Conservation (phyloP, 2,113 vertebrate species). For the Thomomys bottae region DNA sequence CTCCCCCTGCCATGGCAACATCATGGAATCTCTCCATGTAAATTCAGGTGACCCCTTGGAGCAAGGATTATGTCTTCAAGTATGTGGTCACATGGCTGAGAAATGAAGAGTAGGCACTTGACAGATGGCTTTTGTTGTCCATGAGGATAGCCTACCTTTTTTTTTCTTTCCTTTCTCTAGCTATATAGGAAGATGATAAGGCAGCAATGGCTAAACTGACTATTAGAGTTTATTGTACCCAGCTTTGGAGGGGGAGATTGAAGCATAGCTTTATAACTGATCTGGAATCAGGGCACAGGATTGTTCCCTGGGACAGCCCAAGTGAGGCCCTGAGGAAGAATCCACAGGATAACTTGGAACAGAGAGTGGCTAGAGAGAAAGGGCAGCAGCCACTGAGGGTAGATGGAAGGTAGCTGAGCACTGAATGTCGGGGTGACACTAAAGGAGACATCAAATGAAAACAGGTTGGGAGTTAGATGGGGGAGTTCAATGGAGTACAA, state of each 20-base stretch:
- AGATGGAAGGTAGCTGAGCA: background rate
- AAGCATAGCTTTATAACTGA: background rate
- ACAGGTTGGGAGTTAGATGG: background rate
- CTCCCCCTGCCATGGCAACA: background rate
- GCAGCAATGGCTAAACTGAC: background rate
- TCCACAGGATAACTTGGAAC: too few relatives aligned
- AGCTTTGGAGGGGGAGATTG: too few relatives aligned
- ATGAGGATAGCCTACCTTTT: background rate
- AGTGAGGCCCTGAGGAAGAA: background rate
- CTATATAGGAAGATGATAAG: background rate
- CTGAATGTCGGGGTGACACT: accelerated
- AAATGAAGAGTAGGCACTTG: background rate
- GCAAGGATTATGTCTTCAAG: background rate
- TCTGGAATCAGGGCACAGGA: background rate
- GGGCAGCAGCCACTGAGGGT: too few relatives aligned
- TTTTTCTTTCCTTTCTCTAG: background rate
- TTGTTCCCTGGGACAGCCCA: background rate
- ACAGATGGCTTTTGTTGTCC: background rate
- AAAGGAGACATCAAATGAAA: background rate
- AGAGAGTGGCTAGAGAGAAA: background rate
- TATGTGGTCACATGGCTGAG: background rate
- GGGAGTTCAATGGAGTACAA: background rate
- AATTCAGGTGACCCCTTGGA: background rate
- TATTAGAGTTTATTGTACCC: background rate
- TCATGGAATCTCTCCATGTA: background rate